Evolutionary conservation across 2,113 vertebrate species (phyloP), one percentile per base, ranked within the genome.

Genomic region (Leptobrachium leishanense): DNA sequence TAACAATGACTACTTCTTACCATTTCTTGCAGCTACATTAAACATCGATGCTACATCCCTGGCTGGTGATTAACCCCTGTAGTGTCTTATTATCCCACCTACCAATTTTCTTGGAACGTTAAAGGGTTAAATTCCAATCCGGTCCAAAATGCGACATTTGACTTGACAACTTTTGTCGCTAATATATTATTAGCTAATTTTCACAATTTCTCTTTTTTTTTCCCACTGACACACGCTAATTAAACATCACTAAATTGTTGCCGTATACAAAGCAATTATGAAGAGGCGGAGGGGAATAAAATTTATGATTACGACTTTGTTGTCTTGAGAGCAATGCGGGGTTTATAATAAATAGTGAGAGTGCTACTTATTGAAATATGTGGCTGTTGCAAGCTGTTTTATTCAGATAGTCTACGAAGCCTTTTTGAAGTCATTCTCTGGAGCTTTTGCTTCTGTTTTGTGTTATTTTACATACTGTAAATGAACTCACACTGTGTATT

Each of bases 401-500:
- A 74, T 74, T 81, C 53, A 64, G 67, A 74, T 81, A 74, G 78
- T 64, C 71, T 74, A 66, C 39, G 20, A 68, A 62, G 15, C 46
- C n/a, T 74, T 74, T 81, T 81, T 81, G 71, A 81, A 62, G 72
- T 81, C 42, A 12, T 74, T 81, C 72, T 81, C 72, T 77, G 50
- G 65, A 68, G 50, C 73, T 65, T 81, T 74, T 81, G 78, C 78
- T 81, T 74, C 78, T 81, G 78, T 81, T 81, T 81, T 74, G 78
- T 81, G 78, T 81, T 81, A 81, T 81, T 68, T 68, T 81, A 81
- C 72, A 74, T 81, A 81, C 78, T 42, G 42, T 81, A 81, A 81
- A 81, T 81, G 78, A 81, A 68, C 78, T 81, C 78, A 68, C 78
- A 81, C 40, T 68, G 64, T 81, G 78, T 74, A 81, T 68, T 81